Conservation (phyloP, 2,113 vertebrate genomes). For the Sphyrna mokarran region DNA sequence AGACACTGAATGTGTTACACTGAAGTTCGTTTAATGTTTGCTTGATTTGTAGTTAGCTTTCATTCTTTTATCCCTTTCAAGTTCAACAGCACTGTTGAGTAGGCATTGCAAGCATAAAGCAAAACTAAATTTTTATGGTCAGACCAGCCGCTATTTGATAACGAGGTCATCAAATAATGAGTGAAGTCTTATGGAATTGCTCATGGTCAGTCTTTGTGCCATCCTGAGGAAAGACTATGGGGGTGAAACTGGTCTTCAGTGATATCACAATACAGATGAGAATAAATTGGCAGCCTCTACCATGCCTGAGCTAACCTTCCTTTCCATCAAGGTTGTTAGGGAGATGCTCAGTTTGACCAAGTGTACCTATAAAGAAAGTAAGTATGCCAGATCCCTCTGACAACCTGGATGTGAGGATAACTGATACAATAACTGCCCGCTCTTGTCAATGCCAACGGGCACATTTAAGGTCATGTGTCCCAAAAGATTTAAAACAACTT, state of each 20-base stretch:
- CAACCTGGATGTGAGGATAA: background rate
- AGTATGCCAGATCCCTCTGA: background rate
- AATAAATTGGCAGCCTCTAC: background rate
- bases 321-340: background rate
- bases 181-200: background rate
- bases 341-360: background rate
- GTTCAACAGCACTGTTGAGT: background rate
- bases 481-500: background rate
- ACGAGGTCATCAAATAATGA: background rate
- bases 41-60: constrained; percentile 8
- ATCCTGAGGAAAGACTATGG: background rate
- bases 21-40: background rate
- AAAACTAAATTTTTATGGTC: background rate
- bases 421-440: background rate
- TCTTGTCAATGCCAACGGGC: background rate
- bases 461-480: background rate
- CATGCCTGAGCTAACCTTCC: background rate
- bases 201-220: background rate
- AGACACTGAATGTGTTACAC: background rate
- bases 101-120: background rate
- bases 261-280: background rate
- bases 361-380: background rate
- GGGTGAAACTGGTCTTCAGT: background rate
- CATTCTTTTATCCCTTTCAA: background rate
- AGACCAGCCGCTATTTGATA: background rate